Evolutionary conservation across 92 coral and sea anemone genomes (phyloP), one percentile per base, ranked within the genome.

Genomic region (Montipora capitata): DNA sequence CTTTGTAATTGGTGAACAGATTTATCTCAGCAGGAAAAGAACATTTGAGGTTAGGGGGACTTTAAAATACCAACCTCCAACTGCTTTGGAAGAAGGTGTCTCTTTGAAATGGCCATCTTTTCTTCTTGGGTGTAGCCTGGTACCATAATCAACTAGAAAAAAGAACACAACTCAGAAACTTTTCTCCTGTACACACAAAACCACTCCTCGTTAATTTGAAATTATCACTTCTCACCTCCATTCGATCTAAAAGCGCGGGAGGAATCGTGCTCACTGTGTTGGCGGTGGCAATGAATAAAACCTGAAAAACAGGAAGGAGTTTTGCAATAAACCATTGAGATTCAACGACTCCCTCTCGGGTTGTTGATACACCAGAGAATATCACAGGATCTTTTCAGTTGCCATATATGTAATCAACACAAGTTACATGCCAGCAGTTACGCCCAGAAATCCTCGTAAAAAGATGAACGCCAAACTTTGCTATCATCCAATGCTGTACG

Each of bases 61-160:
- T 27, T 27, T 27, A 27, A 27, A 27, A 27, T 27, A 27, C 35
- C 10, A n/a, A 95, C 98, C 95, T 93, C 93, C 41, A 95, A 91
- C 43, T 95, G 98, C 91, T 95, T 95, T 4, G 96, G 98, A 64
- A 95, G 88, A 59, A 95, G 95, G 67, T 95, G 98, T 11, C 95
- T 80, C 13, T 92, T 93, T 8, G 98, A 91, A 40, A 93, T 95
- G 68, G 96, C 95, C 14, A 93, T 78, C 74, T 95, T 95, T 74
- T 95, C 98, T 80, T 95, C 98, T 65, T 91, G 96, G 2, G 98
- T 95, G 44, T 95, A 95, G 6, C 96, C 98, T 12, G 98, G 96
- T 27, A 95, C 98, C 77, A 87, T 95, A 61, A 93, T 95, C 10
- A 95, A 85, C 98, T 95, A 73, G 40, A 85, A 74, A 39, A 17